Conservation (phyloP, 1,140 invertebrate genomes). For the Aphelinus atriplicis region DNA sequence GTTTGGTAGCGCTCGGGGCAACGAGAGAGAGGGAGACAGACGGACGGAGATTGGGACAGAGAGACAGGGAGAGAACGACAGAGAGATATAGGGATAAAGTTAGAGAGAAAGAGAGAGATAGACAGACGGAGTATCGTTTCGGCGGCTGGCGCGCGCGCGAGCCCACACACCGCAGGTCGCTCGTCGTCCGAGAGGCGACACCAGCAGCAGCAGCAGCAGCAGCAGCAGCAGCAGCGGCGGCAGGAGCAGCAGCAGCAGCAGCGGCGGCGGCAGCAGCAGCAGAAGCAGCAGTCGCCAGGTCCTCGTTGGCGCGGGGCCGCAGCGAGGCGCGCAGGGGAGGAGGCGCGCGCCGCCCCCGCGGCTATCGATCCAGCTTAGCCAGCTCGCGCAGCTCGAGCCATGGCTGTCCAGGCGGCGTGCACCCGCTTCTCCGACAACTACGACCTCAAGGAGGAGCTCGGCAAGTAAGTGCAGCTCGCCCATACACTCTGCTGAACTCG, state of each 20-base stretch:
- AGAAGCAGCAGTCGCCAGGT: slow-evolving; percentile 42
- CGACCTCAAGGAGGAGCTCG: slow-evolving; percentile 99
- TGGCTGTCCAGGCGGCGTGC: slow-evolving; percentile 78
- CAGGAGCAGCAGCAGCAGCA: too few relatives aligned
- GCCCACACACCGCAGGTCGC: background rate
- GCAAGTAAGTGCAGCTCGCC: slow-evolving; percentile 85
- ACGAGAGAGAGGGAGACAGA: too few relatives aligned
- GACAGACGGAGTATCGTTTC: too few relatives aligned
- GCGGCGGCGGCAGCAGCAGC: slow-evolving; percentile 33
- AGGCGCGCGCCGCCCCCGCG: too few relatives aligned
- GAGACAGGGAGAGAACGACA: too few relatives aligned
- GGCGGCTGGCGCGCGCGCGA: background rate
- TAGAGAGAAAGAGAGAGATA: too few relatives aligned
- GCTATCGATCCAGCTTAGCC: too few relatives aligned
- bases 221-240: too few relatives aligned
- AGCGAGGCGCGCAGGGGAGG: slow-evolving; percentile 17
- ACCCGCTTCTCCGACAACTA: slow-evolving; percentile 99
- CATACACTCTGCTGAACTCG: background rate
- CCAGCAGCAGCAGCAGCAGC: too few relatives aligned
- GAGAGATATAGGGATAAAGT: too few relatives aligned
- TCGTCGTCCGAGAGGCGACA: background rate
- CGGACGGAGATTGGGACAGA: too few relatives aligned
- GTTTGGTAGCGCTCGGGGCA: too few relatives aligned
- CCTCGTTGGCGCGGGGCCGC: slow-evolving; percentile 40
- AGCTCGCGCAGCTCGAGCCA: slow-evolving; percentile 48